Evolutionary conservation across 2,888 invertebrate species (phyloP).

Genomic region (Toxonevra muliebris): DNA sequence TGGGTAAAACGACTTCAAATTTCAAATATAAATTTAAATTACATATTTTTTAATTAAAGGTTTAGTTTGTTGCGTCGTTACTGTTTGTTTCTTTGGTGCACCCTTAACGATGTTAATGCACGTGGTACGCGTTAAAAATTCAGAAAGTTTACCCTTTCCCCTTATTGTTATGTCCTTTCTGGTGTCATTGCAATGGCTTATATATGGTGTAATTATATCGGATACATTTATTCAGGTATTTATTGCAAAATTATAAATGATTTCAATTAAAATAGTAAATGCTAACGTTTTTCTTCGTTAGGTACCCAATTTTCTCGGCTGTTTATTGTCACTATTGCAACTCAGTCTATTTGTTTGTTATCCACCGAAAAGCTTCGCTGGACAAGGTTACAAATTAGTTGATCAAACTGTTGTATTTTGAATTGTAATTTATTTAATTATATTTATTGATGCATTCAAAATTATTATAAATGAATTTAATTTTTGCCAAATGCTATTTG

Average conservation of each 20-base stretch:
- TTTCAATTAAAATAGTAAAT: background rate
- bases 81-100: constrained; percentile 82
- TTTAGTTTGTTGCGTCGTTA: constrained; percentile 75
- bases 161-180: constrained; percentile 85
- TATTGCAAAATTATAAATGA: background rate
- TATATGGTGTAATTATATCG: constrained; percentile 81
- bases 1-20: constrained; percentile 68
- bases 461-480: too few species aligned
- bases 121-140: constrained; percentile 81
- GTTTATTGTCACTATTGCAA: constrained; percentile 77
- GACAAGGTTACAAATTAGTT: constrained; percentile 60
- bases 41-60: constrained; percentile 60
- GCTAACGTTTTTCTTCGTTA: constrained; percentile 56
- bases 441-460: too few species aligned
- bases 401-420: constrained; percentile 54
- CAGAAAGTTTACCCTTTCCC: constrained; percentile 88
- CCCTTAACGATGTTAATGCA: constrained; percentile 82
- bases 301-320: constrained; percentile 84
- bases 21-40: constrained; percentile 30
- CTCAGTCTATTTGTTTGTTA: constrained; percentile 75
- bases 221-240: constrained; percentile 82
- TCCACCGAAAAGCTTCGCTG: constrained; percentile 67
- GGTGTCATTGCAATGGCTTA: constrained; percentile 83
- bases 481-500: too few species aligned
- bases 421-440: constrained; percentile 8